Percentiles rank a stretch among this genome's conserved stretches.
phyloP scores from a whole-genome alignment of 2,888 invertebrate species.

The Caenorhabditis wallacei region DNA sequence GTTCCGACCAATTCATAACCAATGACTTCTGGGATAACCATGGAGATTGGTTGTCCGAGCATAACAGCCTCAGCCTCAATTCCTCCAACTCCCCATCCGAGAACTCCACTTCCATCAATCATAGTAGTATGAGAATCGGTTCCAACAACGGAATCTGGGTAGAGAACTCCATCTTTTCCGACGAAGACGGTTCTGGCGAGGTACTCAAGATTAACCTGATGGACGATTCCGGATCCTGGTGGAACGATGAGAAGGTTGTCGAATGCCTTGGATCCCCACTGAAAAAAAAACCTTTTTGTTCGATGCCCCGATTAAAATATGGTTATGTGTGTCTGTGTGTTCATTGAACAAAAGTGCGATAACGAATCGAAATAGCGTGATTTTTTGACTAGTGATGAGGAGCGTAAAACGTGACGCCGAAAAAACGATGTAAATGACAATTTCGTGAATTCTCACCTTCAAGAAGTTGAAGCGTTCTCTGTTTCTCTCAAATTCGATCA shows the following conservation, averaged over 20 bases:
- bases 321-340: constrained; percentile 38
- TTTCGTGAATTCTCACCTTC: constrained; percentile 87
- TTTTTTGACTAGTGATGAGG: constrained; percentile 27
- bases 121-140: constrained; percentile 99
- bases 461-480: constrained; percentile 95
- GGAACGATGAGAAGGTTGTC: constrained; percentile 97
- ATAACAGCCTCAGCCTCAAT: constrained; percentile 99
- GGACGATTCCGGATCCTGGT: constrained; percentile 97
- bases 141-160: constrained; percentile 95
- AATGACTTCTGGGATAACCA: constrained; percentile 89
- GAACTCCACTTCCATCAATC: constrained; percentile 91
- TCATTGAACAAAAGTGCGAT: constrained; percentile 57
- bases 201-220: constrained; percentile 95
- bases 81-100: constrained; percentile 91
- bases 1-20: constrained; percentile 93
- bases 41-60: constrained; percentile 97
- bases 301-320: constrained; percentile 19
- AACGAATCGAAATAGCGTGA: constrained; percentile 60
- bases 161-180: constrained; percentile 86
- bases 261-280: constrained; percentile 98
- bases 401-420: constrained; percentile 35
- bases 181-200: constrained; percentile 78
- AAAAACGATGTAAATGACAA: not conserved
- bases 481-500: constrained; percentile 95
- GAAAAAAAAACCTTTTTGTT: constrained; percentile 76